Conservation (phyloP, 2,888 invertebrate species). For the Arenicola marina region DNA sequence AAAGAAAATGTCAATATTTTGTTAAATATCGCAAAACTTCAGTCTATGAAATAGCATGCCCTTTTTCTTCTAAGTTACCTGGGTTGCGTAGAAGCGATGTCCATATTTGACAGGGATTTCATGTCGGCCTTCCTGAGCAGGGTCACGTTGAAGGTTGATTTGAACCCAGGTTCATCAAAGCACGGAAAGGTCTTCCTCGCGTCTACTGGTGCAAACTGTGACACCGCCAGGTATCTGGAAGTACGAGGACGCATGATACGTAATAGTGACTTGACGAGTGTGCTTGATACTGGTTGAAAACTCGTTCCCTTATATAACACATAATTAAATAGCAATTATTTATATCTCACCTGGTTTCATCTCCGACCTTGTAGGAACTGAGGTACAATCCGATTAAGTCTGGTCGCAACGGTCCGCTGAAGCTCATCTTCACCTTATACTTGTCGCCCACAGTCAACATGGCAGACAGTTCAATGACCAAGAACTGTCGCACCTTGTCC, state of each 20-base stretch:
- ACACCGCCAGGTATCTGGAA: not conserved
- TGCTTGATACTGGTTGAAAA: too few relatives aligned
- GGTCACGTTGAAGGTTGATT: constrained; percentile 28
- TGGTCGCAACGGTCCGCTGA: constrained; percentile 26
- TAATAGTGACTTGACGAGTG: too few relatives aligned
- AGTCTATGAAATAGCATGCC: too few relatives aligned
- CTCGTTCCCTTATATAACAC: too few relatives aligned
- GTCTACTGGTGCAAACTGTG: not conserved
- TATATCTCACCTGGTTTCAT: constrained; percentile 19
- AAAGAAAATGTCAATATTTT: too few relatives aligned
- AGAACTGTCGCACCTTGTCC: too few relatives aligned
- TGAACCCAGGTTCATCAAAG: constrained; percentile 32
- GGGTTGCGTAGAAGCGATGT: not conserved
- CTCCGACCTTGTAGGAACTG: constrained; percentile 29
- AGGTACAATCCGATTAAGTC: constrained; percentile 30
- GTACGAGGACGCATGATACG: too few relatives aligned
- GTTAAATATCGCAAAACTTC: too few relatives aligned
- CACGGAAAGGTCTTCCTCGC: constrained; percentile 28
- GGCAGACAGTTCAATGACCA: too few relatives aligned
- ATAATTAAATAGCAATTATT: too few relatives aligned
- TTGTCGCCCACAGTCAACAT: too few relatives aligned
- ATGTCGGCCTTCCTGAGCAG: constrained; percentile 7
- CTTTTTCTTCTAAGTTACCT: too few relatives aligned
- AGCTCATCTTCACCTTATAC: constrained; percentile 64
- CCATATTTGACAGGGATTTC: not conserved